These are phyloP conservation scores for Manis crassicaudata DNA, from an alignment of 2,797 vertebrate species.

Conservation along the genomic window DNA sequence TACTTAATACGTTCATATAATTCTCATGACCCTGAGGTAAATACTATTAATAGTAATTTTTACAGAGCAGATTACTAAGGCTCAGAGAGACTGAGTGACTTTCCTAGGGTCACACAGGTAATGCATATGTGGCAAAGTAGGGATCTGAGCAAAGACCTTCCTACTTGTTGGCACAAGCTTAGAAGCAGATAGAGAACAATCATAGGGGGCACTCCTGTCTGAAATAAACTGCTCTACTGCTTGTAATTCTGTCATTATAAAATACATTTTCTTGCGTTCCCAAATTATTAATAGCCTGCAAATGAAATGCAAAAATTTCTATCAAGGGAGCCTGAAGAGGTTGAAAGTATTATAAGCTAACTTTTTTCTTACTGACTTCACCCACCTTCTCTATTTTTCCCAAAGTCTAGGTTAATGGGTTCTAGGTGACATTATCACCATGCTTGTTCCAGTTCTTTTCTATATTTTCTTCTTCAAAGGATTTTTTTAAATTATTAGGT, in stretches of 20 bases:
- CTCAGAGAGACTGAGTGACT: background rate
- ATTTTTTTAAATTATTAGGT: background rate
- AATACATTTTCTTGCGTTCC: conserved; percentile 12
- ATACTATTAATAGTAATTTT: background rate
- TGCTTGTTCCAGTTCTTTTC: background rate
- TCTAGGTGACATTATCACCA: background rate
- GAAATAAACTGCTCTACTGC: background rate
- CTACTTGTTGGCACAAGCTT: background rate
- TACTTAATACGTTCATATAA: background rate
- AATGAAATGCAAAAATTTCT: conserved; percentile 27
- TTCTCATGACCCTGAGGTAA: background rate
- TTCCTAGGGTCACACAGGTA: background rate
- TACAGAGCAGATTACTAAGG: background rate
- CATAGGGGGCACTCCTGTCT: background rate
- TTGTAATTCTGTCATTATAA: background rate
- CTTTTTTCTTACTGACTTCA: background rate
- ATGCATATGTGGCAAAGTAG: background rate
- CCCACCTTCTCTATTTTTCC: background rate
- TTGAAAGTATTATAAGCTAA: background rate
- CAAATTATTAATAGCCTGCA: background rate
- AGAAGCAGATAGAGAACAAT: background rate
- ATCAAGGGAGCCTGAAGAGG: background rate
- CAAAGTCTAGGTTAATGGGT: background rate
- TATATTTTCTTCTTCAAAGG: background rate
- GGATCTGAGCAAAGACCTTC: background rate